These are phyloP conservation scores for Neolamprologus longior DNA, from an alignment of 2,113 vertebrate genomes.

Conservation along the genomic window DNA sequence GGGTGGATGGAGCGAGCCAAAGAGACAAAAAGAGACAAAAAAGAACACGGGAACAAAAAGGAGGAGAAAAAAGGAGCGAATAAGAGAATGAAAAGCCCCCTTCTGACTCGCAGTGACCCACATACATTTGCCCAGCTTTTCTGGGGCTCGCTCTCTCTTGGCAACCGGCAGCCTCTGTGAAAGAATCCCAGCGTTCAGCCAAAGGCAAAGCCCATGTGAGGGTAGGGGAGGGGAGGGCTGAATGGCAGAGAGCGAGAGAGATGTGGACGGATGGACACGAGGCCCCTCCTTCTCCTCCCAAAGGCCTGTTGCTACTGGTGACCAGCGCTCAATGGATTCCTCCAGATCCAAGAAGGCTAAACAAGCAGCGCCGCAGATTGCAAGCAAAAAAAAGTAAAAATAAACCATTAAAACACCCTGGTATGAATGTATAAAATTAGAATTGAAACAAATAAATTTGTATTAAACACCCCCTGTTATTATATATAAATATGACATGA, in stretches of 20 bases:
- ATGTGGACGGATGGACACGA: conserved; percentile 30
- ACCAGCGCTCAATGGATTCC: conserved; percentile 55
- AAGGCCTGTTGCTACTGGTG: conserved; percentile 54
- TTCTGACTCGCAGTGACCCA: conserved; percentile 68
- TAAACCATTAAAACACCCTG: not conserved
- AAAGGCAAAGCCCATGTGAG: conserved; percentile 66
- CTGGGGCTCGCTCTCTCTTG: conserved; percentile 64
- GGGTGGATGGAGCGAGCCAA: conserved; percentile 43
- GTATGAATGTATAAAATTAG: not conserved
- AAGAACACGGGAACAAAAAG: conserved; percentile 48
- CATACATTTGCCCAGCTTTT: conserved; percentile 68
- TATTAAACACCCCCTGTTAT: not conserved
- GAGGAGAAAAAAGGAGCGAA: conserved; percentile 43
- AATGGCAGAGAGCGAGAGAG: conserved; percentile 12
- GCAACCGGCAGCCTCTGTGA: conserved; percentile 71
- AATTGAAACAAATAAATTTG: not conserved
- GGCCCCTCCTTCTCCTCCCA: conserved; percentile 26
- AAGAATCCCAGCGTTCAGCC: conserved; percentile 76
- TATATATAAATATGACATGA: not conserved
- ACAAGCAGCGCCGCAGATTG: not conserved
- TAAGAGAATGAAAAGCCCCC: conserved; percentile 62
- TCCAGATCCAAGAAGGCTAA: conserved; percentile 13
- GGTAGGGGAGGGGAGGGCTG: not conserved
- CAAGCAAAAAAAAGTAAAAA: not conserved
- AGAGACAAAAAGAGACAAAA: conserved; percentile 33